These are phyloP conservation scores for Mercenaria mercenaria DNA, from an alignment of 1,140 invertebrate genomes.

Conservation along the genomic window DNA sequence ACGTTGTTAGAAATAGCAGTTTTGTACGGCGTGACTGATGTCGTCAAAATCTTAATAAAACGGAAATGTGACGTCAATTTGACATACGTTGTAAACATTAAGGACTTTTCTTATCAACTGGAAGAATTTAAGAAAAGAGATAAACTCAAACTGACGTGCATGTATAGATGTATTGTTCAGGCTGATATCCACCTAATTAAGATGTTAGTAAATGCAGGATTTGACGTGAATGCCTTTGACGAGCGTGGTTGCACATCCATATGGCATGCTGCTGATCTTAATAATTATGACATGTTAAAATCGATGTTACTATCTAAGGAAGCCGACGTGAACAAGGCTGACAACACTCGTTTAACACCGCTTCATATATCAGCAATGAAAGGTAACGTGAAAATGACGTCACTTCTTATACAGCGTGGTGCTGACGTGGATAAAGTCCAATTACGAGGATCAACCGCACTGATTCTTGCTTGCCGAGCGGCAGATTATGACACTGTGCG, in stretches of 20 bases:
- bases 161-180: conserved; percentile 77
- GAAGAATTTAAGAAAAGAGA: conserved; percentile 75
- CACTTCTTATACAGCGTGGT: conserved; percentile 74
- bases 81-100: conserved; percentile 77
- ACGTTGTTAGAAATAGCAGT: conserved; percentile 77
- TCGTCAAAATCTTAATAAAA: conserved; percentile 69
- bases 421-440: conserved; percentile 77
- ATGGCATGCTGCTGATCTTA: conserved; percentile 79
- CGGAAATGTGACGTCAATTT: conserved; percentile 75
- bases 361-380: conserved; percentile 80
- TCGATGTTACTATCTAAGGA: conserved; percentile 62
- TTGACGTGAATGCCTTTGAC: conserved; percentile 78
- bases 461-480: conserved; percentile 76
- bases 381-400: conserved; percentile 76
- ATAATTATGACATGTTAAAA: conserved; percentile 79
- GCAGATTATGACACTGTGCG: conserved; percentile 72
- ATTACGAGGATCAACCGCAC: conserved; percentile 77
- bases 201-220: conserved; percentile 75
- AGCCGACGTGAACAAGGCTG: conserved; percentile 75
- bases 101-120: conserved; percentile 70
- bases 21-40: conserved; percentile 61
- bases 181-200: conserved; percentile 74
- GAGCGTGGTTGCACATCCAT: conserved; percentile 78
- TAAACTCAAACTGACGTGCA: conserved; percentile 73
- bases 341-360: conserved; percentile 73